A percentile compares a stretch with the other conserved stretches of the same genome.
phyloP scores from a whole-genome alignment of 2,888 invertebrate genomes.

The Teinopalpus imperialis region DNA sequence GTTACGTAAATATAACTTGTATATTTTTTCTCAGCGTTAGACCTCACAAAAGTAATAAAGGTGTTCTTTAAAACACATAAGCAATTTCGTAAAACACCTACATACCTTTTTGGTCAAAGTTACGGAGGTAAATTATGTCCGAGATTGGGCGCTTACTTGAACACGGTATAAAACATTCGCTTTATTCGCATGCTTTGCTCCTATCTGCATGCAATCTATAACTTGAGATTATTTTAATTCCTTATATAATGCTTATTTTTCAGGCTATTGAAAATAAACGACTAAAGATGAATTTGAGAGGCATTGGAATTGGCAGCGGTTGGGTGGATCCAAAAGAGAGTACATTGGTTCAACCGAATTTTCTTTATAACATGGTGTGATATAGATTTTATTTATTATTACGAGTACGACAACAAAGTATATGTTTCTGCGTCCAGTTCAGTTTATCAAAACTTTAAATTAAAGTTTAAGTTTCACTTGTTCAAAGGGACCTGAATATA shows the following conservation, averaged over 20 bases:
- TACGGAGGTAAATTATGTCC: slow-evolving; percentile 95
- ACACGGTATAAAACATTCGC: slow-evolving; percentile 46
- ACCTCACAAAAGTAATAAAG: slow-evolving; percentile 87
- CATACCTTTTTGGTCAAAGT: slow-evolving; percentile 93
- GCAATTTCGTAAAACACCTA: slow-evolving; percentile 86
- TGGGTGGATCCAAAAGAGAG: slow-evolving; percentile 72
- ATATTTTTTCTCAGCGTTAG: slow-evolving; percentile 77
- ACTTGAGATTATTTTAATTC: neutral
- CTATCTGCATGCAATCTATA: slow-evolving; percentile 5
- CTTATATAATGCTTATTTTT: slow-evolving; percentile 29
- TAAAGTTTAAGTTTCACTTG: no score
- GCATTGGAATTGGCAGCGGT: slow-evolving; percentile 70
- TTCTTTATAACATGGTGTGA: slow-evolving; percentile 59
- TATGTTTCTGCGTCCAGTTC: no score
- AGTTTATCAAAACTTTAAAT: no score
- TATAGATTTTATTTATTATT: no score
- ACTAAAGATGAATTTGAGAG: slow-evolving; percentile 68
- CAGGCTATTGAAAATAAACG: slow-evolving; percentile 64
- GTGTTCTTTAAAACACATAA: slow-evolving; percentile 86
- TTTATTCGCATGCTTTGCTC: slow-evolving; percentile 17
- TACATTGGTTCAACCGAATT: slow-evolving; percentile 52
- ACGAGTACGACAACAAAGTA: no score
- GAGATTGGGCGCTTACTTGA: slow-evolving; percentile 59
- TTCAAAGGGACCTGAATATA: no score
- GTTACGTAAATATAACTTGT: slow-evolving; percentile 12